Evolutionary conservation across 2,797 vertebrate species (phyloP).

Genomic region (Peromyscus aztecus): DNA sequence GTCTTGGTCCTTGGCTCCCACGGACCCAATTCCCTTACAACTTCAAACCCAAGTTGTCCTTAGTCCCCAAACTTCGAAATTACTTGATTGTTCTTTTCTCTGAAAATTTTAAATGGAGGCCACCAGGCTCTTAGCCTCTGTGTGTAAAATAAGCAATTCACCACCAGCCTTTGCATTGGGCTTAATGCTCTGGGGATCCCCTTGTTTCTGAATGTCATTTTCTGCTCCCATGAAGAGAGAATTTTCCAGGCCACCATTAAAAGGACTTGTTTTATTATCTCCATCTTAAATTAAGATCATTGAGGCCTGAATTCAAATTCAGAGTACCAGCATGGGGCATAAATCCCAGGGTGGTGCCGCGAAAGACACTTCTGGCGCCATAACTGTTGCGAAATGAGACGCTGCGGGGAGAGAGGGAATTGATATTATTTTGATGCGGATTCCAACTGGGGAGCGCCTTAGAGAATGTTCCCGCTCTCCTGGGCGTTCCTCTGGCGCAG

Average conservation of each 20-base stretch:
- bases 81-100: neutral
- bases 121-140: neutral
- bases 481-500: neutral
- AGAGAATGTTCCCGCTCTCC: neutral
- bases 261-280: neutral
- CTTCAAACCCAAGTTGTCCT: neutral
- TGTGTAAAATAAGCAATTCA: neutral
- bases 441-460: neutral
- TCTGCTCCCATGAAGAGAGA: neutral
- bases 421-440: neutral
- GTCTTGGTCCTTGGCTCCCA: neutral
- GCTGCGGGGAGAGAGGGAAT: neutral
- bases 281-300: neutral
- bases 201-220: neutral
- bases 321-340: neutral
- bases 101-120: neutral
- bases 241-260: neutral
- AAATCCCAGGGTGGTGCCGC: neutral
- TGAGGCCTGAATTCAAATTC: conserved; percentile 26
- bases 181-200: neutral
- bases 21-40: neutral
- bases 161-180: neutral
- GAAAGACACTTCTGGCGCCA: neutral
- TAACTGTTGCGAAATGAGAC: neutral
- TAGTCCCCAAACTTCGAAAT: neutral